A percentile compares a stretch with the other conserved stretches of the same genome.
Evolutionary conservation across 2,888 invertebrate genomes (phyloP).

Genomic region (Eugnorisma glareosa): DNA sequence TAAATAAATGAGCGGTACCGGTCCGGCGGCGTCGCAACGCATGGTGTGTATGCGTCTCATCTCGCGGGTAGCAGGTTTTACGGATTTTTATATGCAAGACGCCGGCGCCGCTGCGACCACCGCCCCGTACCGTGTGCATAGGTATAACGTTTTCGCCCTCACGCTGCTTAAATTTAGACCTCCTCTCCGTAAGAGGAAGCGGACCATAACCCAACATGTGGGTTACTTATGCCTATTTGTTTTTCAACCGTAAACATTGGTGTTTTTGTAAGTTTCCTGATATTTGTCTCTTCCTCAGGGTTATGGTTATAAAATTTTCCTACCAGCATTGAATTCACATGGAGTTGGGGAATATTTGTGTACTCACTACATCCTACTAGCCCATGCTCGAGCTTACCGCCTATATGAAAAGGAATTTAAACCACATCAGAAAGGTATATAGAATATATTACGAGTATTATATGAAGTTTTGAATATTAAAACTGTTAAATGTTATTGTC

Average conservation of each 20-base stretch:
- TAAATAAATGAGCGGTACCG: too few relatives aligned
- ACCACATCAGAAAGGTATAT: constrained; percentile 86
- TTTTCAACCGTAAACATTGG: not conserved
- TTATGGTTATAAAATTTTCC: constrained; percentile 88
- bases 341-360: constrained; percentile 91
- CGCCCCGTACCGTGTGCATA: too few relatives aligned
- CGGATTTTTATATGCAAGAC: too few relatives aligned
- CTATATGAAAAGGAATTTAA: constrained; percentile 91
- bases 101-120: too few relatives aligned
- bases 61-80: too few relatives aligned
- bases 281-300: constrained; percentile 70
- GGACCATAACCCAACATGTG: not conserved
- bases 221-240: not conserved
- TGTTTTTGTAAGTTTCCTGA: not conserved
- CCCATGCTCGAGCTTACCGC: constrained; percentile 92
- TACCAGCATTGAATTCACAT: constrained; percentile 85
- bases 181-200: not conserved
- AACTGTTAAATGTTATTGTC: not conserved
- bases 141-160: too few relatives aligned
- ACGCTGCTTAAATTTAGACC: not conserved
- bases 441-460: too few relatives aligned
- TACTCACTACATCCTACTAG: constrained; percentile 91
- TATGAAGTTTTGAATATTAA: not conserved
- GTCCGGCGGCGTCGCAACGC: too few relatives aligned
- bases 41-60: too few relatives aligned